Conservation (phyloP, 53 echinoderm and acorn worm genomes). For the Crossaster papposus region DNA sequence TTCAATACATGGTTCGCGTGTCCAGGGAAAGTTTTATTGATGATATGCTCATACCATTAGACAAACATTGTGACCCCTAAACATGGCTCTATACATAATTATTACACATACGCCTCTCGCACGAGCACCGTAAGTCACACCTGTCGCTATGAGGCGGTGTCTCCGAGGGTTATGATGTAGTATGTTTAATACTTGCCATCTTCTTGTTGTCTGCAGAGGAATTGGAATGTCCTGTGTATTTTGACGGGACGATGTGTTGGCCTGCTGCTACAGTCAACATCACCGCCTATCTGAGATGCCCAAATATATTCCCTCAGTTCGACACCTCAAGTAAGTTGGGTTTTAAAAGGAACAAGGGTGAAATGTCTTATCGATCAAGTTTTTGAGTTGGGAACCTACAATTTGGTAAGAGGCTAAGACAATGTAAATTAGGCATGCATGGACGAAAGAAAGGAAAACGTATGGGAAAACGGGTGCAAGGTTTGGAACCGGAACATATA, state of each 20-base stretch:
- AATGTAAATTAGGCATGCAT: not conserved
- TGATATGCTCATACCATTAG: too few species aligned
- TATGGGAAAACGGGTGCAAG: not conserved
- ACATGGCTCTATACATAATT: too few species aligned
- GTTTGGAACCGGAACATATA: not conserved
- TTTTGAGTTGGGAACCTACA: not conserved
- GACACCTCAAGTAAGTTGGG: slow-evolving; percentile 36
- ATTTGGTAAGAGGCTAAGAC: not conserved
- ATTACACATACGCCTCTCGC: too few species aligned
- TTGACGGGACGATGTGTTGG: slow-evolving; percentile 59
- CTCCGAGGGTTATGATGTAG: too few species aligned
- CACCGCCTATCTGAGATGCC: slow-evolving; percentile 29
- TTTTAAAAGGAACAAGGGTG: not conserved
- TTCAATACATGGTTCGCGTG: too few species aligned
- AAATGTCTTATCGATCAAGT: not conserved
- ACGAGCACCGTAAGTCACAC: too few species aligned
- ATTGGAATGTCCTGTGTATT: slow-evolving; percentile 24
- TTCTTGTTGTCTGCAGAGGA: slow-evolving; percentile 12
- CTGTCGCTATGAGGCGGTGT: too few species aligned
- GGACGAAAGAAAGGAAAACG: not conserved
- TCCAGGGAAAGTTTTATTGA: too few species aligned
- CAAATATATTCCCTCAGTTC: slow-evolving; percentile 50
- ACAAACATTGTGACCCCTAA: too few species aligned
- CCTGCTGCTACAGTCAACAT: slow-evolving; percentile 35
- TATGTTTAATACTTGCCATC: not conserved